Evolutionary conservation across 2,888 invertebrate genomes (phyloP).

Genomic region (Cistogaster globosa): DNA sequence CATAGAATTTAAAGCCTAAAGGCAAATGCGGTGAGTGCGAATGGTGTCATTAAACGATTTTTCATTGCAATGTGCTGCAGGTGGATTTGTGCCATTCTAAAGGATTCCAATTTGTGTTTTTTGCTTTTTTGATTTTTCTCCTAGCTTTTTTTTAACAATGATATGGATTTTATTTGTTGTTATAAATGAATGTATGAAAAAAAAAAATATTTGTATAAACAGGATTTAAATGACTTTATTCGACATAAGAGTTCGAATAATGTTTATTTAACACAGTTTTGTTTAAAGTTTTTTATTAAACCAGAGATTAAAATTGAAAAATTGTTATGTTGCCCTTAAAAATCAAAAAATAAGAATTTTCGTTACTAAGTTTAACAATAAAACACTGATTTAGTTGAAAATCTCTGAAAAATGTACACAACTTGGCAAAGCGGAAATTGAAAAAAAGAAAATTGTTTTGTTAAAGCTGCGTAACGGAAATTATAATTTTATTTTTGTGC

Average conservation of each 20-base stretch:
- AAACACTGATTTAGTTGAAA: conserved; percentile 22
- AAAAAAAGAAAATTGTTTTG: conserved; percentile 54
- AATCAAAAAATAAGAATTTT: neutral
- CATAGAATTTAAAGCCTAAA: conserved; percentile 70
- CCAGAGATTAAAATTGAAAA: conserved; percentile 37
- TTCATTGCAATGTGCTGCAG: conserved; percentile 81
- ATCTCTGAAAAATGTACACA: conserved; percentile 22
- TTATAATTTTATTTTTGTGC: conserved; percentile 61
- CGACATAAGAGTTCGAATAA: conserved; percentile 28
- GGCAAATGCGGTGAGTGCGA: conserved; percentile 74
- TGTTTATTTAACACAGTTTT: conserved; percentile 71
- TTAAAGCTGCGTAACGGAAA: conserved; percentile 59
- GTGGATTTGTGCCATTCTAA: conserved; percentile 74
- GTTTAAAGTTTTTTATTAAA: conserved; percentile 34
- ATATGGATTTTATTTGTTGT: conserved; percentile 62
- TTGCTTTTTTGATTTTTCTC: conserved; percentile 21
- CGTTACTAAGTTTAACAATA: conserved; percentile 14
- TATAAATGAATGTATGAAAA: conserved; percentile 62
- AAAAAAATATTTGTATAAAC: conserved; percentile 54
- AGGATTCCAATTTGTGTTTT: conserved; percentile 9
- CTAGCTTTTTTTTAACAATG: conserved; percentile 46
- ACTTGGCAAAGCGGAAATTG: conserved; percentile 53
- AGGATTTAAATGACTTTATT: conserved; percentile 69
- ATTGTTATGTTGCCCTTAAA: neutral
- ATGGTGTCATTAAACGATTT: conserved; percentile 82